phyloP scores from a whole-genome alignment of 2,797 vertebrate genomes.

The Hippoglossus hippoglossus region DNA sequence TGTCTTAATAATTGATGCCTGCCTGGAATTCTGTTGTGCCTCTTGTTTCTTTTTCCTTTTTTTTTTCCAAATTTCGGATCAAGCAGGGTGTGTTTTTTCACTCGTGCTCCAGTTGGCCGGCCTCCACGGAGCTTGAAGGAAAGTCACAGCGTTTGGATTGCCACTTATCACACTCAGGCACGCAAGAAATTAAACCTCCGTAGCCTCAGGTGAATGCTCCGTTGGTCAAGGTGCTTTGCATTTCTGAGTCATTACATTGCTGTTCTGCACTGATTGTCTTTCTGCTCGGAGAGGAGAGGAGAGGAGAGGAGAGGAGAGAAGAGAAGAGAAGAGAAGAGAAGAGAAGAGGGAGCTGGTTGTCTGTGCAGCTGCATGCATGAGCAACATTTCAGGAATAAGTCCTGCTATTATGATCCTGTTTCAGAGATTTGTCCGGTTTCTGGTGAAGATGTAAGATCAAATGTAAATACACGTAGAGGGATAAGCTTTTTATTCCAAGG shows the following conservation, averaged over 20 bases:
- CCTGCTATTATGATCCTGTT: conserved; percentile 28
- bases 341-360: neutral
- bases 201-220: conserved; percentile 64
- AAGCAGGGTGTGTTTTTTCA: neutral
- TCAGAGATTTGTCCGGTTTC: conserved; percentile 20
- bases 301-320: neutral
- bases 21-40: conserved; percentile 40
- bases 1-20: conserved; percentile 66
- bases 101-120: conserved; percentile 42
- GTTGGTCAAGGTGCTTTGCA: conserved; percentile 62
- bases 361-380: conserved; percentile 12
- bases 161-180: conserved; percentile 67
- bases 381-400: conserved; percentile 27
- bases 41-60: neutral
- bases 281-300: neutral
- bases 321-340: neutral
- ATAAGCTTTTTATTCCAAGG: conserved; percentile 45
- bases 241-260: conserved; percentile 56
- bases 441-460: conserved; percentile 19
- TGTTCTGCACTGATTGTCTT: conserved; percentile 47
- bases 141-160: conserved; percentile 62
- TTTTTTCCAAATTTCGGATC: conserved; percentile 28
- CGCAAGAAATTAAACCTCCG: conserved; percentile 64
- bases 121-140: conserved; percentile 56
- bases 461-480: conserved; percentile 26